Base-by-base conservation (phyloP, 2,888 invertebrate species). In the Hydrotaea diabolus region DNA sequence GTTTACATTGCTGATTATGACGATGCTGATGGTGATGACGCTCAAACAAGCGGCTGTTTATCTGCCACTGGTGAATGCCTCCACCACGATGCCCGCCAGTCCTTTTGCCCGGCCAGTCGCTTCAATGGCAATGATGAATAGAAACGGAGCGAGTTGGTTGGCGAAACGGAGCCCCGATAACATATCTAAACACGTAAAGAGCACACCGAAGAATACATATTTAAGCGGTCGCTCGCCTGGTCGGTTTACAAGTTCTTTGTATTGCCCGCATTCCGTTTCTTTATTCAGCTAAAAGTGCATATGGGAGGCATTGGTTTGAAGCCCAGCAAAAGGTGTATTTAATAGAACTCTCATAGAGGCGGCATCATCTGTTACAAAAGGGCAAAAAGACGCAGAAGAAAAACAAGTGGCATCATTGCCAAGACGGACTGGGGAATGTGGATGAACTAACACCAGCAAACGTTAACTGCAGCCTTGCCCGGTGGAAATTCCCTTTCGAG, bases 1-100 rank as follows among this genome's bases (percentile, higher is more conserved):
- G 86, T 86, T 87, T 87, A 84, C 85, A 83, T 57, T 79, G 73
- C 80, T 86, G 83, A 87, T 87, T 87, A 85, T 82, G 36, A 73
- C 39, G 53, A 71, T 79, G 49, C 72, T 36, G 36, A 53, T 75
- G 75, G 64, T 46, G 66, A 39, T 36, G 36, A 31, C 66, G 69
- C 13, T 55, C 69, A 46, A 69, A 39, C 21, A 15, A 66, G 43
- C 66, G 66, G 39, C 19, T 66, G 39, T 66, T 66, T 66, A 66
- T 66, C 66, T 66, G 66, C 66, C 66, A n/a, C 39, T 66, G 66
- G 66, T 66, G 39, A 39, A 39, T 66, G 59, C 59, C 55, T 26
- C 23, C 31, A 4, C 31, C 31, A 31, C 26, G 4, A 15, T 64
- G 69, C 19, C 21, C 43, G n/a, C n/a, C 31, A 31, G 2, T 31